Evolutionary conservation across 2,888 invertebrate genomes (phyloP).

Genomic region (Platycheirus albimanus): DNA sequence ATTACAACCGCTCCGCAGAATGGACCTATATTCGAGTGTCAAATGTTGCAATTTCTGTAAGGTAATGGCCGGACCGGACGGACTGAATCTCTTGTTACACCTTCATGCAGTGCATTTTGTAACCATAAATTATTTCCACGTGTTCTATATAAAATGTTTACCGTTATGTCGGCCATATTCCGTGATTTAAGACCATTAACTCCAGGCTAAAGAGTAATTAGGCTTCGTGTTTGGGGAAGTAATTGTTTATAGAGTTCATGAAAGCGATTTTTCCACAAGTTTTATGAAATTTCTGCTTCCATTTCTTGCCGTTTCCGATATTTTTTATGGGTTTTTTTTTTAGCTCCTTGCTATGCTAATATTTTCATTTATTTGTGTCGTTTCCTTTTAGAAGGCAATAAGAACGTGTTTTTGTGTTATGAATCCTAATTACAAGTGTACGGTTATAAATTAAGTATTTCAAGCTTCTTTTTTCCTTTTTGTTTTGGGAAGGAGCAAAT

Average conservation of each 20-base stretch:
- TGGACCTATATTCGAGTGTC: slow-evolving; percentile 43
- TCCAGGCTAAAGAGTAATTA: slow-evolving; percentile 54
- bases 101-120: slow-evolving; percentile 1
- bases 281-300: slow-evolving; percentile 20
- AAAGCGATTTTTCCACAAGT: slow-evolving; percentile 61
- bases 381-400: slow-evolving; percentile 56
- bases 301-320: not conserved
- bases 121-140: slow-evolving; percentile 48
- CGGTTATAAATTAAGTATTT: slow-evolving; percentile 54
- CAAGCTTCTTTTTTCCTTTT: not conserved
- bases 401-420: slow-evolving; percentile 66
- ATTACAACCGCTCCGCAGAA: slow-evolving; percentile 21
- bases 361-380: slow-evolving; percentile 55
- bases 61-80: slow-evolving; percentile 13
- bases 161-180: not conserved
- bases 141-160: not conserved
- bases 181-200: slow-evolving; percentile 60
- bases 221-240: slow-evolving; percentile 64
- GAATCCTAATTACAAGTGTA: slow-evolving; percentile 61
- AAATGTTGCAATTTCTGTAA: slow-evolving; percentile 47
- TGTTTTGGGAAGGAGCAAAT: not conserved
- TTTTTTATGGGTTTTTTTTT: slow-evolving; percentile 14
- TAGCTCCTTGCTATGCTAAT: slow-evolving; percentile 40
- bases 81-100: no score
- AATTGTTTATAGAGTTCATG: slow-evolving; percentile 69